Evolutionary conservation across 1,140 invertebrate genomes (phyloP).

Genomic region (Neotoxoptera formosana): DNA sequence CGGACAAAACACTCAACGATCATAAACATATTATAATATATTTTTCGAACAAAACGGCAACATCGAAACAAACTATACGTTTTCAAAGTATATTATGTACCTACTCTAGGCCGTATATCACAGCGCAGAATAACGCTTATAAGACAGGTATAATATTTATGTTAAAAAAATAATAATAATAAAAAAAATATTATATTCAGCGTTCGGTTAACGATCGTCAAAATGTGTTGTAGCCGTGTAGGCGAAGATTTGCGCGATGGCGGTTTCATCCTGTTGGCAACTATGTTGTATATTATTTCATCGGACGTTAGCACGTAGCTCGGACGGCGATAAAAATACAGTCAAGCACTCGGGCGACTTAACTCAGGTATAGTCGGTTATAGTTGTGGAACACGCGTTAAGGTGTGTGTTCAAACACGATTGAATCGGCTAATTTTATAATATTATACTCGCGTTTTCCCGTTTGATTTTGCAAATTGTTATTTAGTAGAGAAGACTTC

Average conservation of each 20-base stretch:
- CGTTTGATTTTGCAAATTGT: not conserved
- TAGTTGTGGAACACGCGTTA: no score
- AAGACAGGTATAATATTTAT: not conserved
- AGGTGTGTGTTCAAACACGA: not conserved
- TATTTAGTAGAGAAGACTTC: not conserved
- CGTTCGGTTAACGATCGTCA: not conserved
- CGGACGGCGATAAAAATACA: not conserved
- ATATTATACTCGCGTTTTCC: not conserved
- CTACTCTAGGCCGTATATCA: not conserved
- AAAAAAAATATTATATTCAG: not conserved
- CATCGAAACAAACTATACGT: not conserved
- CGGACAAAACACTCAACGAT: not conserved
- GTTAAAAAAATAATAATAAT: not conserved
- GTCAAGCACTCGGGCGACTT: not conserved
- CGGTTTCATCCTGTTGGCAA: not conserved
- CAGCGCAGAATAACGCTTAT: not conserved
- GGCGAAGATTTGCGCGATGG: not conserved
- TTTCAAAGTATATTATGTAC: not conserved
- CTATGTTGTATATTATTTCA: no score
- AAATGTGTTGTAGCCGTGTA: not conserved
- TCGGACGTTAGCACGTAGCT: not conserved
- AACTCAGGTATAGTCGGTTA: no score
- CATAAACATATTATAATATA: no score
- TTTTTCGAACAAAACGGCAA: not conserved
- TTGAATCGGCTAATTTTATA: not conserved